Evolutionary conservation across 2,888 invertebrate species (phyloP).

Genomic region (Pheosia tremula): DNA sequence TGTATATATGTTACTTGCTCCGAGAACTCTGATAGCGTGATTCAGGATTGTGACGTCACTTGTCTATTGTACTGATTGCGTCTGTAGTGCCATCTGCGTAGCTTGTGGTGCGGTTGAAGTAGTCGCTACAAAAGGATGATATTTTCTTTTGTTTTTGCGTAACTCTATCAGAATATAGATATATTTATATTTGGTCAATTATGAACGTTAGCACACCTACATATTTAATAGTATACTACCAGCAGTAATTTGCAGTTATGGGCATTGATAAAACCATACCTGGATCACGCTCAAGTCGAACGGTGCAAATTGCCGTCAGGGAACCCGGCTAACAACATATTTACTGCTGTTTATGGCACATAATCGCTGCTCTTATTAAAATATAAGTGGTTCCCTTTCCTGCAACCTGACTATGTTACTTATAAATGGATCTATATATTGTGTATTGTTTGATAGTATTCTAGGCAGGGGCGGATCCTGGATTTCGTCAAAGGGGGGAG

Average conservation of each 20-base stretch:
- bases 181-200: not conserved
- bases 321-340: conserved; percentile 76
- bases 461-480: not conserved
- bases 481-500: no score
- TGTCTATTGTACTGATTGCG: no score
- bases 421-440: conserved; percentile 51
- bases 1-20: no score
- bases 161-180: not conserved
- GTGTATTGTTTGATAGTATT: conserved; percentile 33
- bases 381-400: conserved; percentile 78
- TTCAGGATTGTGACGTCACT: no score
- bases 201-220: not conserved
- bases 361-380: conserved; percentile 83
- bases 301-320: conserved; percentile 61
- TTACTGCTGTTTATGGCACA: conserved; percentile 77
- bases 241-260: conserved; percentile 37
- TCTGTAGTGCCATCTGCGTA: no score
- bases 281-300: conserved; percentile 32
- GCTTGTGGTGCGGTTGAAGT: no score
- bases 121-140: no score
- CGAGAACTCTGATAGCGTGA: no score
- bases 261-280: conserved; percentile 33
- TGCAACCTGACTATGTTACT: conserved; percentile 46
- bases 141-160: not conserved
- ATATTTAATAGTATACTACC: conserved; percentile 5